Evolutionary conservation across 2,113 vertebrate species (phyloP).

Genomic region (Rhagologus leucostigma): DNA sequence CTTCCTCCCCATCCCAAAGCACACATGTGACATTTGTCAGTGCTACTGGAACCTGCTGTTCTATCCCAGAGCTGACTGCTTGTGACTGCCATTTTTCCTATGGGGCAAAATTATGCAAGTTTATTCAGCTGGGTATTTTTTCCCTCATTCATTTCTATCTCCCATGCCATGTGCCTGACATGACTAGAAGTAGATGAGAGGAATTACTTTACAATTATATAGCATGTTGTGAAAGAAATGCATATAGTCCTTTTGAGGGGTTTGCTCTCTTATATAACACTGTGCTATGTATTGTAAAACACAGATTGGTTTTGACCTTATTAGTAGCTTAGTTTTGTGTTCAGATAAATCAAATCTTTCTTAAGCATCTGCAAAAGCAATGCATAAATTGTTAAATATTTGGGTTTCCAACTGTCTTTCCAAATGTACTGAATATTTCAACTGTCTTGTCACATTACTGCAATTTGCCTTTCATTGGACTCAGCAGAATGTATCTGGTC

Average conservation of each 20-base stretch:
- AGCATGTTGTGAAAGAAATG: background rate
- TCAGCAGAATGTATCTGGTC: background rate
- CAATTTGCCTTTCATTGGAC: background rate
- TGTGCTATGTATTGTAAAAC: background rate
- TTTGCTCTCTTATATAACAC: background rate
- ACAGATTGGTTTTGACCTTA: background rate
- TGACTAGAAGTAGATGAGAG: background rate
- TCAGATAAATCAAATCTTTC: background rate
- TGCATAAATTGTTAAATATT: slow-evolving; percentile 16
- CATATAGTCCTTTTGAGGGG: background rate
- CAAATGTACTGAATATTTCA: slow-evolving; percentile 29
- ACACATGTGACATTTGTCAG: rapidly evolving
- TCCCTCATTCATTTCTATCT: background rate
- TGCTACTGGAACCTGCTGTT: background rate
- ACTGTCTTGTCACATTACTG: background rate
- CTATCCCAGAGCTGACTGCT: background rate
- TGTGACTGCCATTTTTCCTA: background rate
- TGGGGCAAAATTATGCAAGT: background rate
- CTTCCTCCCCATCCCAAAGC: background rate
- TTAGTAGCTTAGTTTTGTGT: background rate
- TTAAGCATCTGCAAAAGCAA: background rate
- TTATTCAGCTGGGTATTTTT: background rate
- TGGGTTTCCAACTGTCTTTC: background rate
- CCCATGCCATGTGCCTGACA: background rate
- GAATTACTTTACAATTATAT: background rate